phyloP scores from a whole-genome alignment of 2,888 invertebrate genomes.

The Hofmannophila pseudospretella region DNA sequence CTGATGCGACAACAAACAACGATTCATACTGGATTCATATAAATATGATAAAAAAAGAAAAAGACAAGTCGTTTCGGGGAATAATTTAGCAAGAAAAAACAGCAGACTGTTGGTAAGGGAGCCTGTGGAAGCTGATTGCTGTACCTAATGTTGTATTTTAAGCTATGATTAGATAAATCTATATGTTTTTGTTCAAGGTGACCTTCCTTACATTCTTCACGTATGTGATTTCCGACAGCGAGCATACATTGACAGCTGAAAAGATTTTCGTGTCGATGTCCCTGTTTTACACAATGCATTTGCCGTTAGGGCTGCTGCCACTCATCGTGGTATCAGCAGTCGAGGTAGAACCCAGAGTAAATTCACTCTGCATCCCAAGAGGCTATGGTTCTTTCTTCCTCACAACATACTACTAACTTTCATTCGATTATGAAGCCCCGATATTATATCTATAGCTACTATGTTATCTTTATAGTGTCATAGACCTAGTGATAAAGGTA shows the following conservation, averaged over 20 bases:
- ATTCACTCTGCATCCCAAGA: slow-evolving; percentile 21
- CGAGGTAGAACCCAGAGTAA: slow-evolving; percentile 79
- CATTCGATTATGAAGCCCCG: slow-evolving; percentile 22
- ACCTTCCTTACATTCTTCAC: slow-evolving; percentile 90
- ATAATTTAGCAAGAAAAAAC: no score
- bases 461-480: background rate
- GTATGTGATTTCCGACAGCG: slow-evolving; percentile 83
- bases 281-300: slow-evolving; percentile 90
- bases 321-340: slow-evolving; percentile 84
- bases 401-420: slow-evolving; percentile 44
- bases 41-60: no score
- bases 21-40: no score
- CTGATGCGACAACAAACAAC: no score
- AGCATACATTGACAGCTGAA: slow-evolving; percentile 84
- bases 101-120: no score
- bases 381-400: slow-evolving; percentile 58
- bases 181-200: slow-evolving; percentile 77
- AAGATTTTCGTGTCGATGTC: slow-evolving; percentile 92
- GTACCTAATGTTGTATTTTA: no score
- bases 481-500: background rate
- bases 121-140: no score
- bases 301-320: slow-evolving; percentile 90
- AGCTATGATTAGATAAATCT: background rate
- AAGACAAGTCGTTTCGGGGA: no score
- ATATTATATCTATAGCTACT: slow-evolving; percentile 13